phyloP scores from a whole-genome alignment of 2,797 vertebrate genomes.

The Molossus alvarezi region DNA sequence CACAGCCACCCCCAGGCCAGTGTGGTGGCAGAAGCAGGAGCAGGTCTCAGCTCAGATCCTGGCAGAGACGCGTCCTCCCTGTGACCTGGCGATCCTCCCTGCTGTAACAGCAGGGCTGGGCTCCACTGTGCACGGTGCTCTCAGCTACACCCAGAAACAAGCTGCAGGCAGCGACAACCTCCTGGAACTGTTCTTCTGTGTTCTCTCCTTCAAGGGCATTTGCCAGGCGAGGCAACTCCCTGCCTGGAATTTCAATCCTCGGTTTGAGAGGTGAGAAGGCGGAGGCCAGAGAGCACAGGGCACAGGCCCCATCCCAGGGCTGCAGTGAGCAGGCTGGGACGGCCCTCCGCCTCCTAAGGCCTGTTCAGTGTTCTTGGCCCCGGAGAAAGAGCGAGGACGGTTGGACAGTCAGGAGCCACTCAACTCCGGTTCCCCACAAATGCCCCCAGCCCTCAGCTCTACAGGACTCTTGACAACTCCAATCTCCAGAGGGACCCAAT shows the following conservation, averaged over 20 bases:
- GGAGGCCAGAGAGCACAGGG: neutral
- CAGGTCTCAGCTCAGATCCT: neutral
- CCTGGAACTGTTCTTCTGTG: neutral
- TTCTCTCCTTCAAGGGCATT: neutral
- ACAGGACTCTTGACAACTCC: neutral
- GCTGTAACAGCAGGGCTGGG: too few species aligned
- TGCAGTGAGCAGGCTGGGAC: neutral
- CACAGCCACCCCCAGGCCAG: neutral
- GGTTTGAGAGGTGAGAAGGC: slow-evolving; percentile 28
- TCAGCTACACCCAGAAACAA: neutral
- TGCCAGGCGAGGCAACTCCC: neutral
- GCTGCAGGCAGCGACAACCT: slow-evolving; percentile 12
- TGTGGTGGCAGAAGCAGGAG: neutral
- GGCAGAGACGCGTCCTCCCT: too few species aligned
- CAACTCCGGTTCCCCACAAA: neutral
- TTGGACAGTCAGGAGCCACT: too few species aligned
- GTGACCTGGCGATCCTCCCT: neutral
- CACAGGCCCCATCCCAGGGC: neutral
- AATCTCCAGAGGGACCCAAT: neutral
- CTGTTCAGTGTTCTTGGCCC: neutral
- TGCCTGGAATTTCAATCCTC: slow-evolving; percentile 64
- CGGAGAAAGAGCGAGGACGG: neutral
- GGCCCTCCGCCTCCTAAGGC: too few species aligned
- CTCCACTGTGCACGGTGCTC: too few species aligned
- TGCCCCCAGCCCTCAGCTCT: neutral